Evolutionary conservation across 2,888 invertebrate species (phyloP).

Genomic region (Chouioia cunea): DNA sequence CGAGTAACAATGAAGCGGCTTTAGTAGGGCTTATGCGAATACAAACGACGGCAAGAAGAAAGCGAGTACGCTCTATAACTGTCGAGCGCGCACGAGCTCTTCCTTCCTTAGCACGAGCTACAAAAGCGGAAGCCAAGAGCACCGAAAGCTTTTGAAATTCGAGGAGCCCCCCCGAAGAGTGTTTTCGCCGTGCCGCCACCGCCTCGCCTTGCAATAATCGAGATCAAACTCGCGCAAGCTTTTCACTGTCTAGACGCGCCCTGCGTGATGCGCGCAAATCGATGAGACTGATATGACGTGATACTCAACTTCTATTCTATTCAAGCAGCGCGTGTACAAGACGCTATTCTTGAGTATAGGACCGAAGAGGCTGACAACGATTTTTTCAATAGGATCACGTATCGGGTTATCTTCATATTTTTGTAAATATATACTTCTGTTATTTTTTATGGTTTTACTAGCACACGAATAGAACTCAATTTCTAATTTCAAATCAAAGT

Average conservation of each 20-base stretch:
- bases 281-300: conserved; percentile 23
- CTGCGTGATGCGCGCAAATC: background rate
- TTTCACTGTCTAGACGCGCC: conserved; percentile 11
- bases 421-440: too few species aligned
- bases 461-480: too few species aligned
- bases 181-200: conserved; percentile 5
- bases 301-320: background rate
- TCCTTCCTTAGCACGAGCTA: too few species aligned
- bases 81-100: too few species aligned
- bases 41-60: background rate
- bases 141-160: conserved; percentile 41
- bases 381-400: background rate
- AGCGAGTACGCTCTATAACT: too few species aligned
- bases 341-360: too few species aligned
- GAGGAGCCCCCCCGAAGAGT: conserved; percentile 34
- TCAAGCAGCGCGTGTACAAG: too few species aligned
- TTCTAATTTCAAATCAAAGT: too few species aligned
- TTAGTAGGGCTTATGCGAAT: conserved; percentile 7
- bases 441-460: conserved; percentile 17
- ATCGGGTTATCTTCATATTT: too few species aligned
- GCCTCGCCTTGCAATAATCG: conserved; percentile 27
- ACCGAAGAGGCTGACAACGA: too few species aligned
- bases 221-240: background rate
- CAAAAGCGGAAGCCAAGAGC: background rate
- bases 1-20: too few species aligned